phyloP scores from a whole-genome alignment of 2,888 invertebrate genomes.

The Tachystola acroxantha region DNA sequence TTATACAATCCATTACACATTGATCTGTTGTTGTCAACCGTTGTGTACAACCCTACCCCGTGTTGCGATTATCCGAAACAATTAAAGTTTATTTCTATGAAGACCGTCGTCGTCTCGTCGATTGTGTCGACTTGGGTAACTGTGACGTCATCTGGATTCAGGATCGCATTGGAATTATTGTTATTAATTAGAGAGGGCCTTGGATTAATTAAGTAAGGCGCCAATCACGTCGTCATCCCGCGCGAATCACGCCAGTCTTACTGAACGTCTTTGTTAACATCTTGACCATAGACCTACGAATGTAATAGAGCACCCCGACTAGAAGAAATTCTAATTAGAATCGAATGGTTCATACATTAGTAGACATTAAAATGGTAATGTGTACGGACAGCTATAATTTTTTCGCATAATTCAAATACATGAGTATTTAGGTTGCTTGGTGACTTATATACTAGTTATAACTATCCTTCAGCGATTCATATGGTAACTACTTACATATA shows the following conservation, averaged over 20 bases:
- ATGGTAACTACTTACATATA: too few relatives aligned
- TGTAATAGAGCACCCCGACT: neutral
- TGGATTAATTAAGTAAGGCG: slow-evolving; percentile 74
- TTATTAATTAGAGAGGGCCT: slow-evolving; percentile 73
- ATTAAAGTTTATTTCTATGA: slow-evolving; percentile 38
- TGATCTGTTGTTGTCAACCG: too few relatives aligned
- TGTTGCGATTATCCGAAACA: slow-evolving; percentile 28
- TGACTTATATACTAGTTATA: too few relatives aligned
- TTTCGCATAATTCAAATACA: too few relatives aligned
- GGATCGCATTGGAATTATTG: slow-evolving; percentile 62
- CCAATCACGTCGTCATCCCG: slow-evolving; percentile 68
- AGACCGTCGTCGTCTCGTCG: slow-evolving; percentile 27
- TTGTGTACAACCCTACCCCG: neutral
- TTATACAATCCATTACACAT: too few relatives aligned
- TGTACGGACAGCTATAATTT: too few relatives aligned
- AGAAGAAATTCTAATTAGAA: too few relatives aligned
- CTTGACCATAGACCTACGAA: slow-evolving; percentile 36
- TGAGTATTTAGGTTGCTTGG: too few relatives aligned
- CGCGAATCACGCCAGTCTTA: slow-evolving; percentile 57
- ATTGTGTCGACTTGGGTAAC: slow-evolving; percentile 15
- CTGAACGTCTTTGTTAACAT: slow-evolving; percentile 72
- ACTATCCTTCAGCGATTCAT: too few relatives aligned
- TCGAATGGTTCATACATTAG: too few relatives aligned
- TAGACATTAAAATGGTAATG: too few relatives aligned
- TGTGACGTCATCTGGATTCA: slow-evolving; percentile 63